Evolutionary conservation across 2,113 vertebrate genomes (phyloP).

Genomic region (Heteronetta atricapilla): DNA sequence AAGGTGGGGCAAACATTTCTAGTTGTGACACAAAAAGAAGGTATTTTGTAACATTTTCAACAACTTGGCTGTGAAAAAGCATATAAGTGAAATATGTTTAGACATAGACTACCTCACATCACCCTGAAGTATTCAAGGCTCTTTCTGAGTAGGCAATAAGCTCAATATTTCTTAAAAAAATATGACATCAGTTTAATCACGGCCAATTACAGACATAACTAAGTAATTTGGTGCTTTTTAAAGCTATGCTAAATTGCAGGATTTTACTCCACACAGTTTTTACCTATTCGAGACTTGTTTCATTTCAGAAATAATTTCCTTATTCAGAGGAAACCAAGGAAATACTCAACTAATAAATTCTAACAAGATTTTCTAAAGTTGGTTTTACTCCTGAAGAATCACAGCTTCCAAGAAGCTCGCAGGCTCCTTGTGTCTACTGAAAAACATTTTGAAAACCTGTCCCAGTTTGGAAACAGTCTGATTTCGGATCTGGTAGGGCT

Average conservation of each 20-base stretch:
- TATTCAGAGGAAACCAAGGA: background rate
- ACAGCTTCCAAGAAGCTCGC: background rate
- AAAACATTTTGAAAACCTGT: background rate
- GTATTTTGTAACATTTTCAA: constrained; percentile 74
- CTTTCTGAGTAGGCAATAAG: constrained; percentile 59
- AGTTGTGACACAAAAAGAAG: constrained; percentile 70
- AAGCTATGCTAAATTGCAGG: background rate
- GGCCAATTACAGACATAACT: background rate
- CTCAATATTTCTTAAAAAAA: background rate
- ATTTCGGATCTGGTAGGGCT: background rate
- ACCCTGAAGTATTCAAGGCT: constrained; percentile 53
- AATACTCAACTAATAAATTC: background rate
- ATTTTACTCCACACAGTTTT: background rate
- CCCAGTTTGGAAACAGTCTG: background rate
- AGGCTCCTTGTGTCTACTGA: background rate
- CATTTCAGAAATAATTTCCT: constrained; percentile 7
- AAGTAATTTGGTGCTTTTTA: background rate
- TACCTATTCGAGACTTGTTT: constrained; percentile 23
- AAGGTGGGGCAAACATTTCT: constrained; percentile 75
- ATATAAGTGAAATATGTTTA: constrained; percentile 67
- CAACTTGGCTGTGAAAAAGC: constrained; percentile 73
- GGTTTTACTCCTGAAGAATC: background rate
- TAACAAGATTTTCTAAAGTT: constrained; percentile 7
- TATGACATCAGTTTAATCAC: background rate
- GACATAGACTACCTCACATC: constrained; percentile 58